Evolutionary conservation across 2,888 invertebrate species (phyloP).

Genomic region (Drosophila incognita): DNA sequence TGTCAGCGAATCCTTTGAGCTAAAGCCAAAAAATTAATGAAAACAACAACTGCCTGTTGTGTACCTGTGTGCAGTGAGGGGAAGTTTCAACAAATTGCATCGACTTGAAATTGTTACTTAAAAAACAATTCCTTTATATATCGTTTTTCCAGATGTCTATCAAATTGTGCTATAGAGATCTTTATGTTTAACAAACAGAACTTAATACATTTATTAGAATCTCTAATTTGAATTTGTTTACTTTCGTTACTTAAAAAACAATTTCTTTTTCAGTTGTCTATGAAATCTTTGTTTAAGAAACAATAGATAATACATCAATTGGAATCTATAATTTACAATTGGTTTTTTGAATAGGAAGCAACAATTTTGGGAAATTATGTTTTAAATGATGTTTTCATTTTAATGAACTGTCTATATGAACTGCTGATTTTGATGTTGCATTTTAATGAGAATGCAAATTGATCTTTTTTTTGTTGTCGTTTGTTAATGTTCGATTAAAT

Average conservation of each 20-base stretch:
- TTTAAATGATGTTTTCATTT: neutral
- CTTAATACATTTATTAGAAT: neutral
- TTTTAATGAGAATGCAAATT: conserved; percentile 20
- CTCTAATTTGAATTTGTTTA: neutral
- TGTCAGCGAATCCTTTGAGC: conserved; percentile 75
- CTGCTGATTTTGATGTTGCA: conserved; percentile 37
- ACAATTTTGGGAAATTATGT: neutral
- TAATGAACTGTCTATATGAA: neutral
- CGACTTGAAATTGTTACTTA: conserved; percentile 2
- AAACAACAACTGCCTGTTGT: conserved; percentile 1
- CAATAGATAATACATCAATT: neutral
- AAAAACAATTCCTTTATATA: neutral
- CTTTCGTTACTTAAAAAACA: neutral
- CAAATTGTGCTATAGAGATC: neutral
- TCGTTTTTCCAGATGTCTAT: neutral
- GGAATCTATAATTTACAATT: neutral
- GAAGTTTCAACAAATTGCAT: neutral
- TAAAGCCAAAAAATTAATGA: conserved; percentile 63
- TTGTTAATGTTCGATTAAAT: conserved; percentile 26
- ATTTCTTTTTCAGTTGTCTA: neutral
- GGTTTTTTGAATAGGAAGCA: neutral
- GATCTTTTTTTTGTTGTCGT: conserved; percentile 31
- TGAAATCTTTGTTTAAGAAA: neutral
- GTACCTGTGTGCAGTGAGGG: conserved; percentile 26
- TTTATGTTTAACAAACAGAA: neutral